phyloP scores from a whole-genome alignment of 2,113 vertebrate species.

The Pyrgilauda ruficollis region DNA sequence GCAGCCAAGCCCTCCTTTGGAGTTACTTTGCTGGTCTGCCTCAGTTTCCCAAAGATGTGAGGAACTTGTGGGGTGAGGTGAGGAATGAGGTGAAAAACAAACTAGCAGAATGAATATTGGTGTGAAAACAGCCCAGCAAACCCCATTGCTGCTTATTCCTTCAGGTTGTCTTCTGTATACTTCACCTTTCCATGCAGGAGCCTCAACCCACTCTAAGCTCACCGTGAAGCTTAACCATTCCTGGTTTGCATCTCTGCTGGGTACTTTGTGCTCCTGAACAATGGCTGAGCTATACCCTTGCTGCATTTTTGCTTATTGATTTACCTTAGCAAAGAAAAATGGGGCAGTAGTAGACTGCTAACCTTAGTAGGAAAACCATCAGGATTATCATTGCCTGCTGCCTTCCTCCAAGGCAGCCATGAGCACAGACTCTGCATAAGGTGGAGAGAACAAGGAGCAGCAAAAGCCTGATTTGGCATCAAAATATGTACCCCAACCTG shows the following conservation, averaged over 20 bases:
- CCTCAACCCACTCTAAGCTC: neutral
- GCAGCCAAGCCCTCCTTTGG: neutral
- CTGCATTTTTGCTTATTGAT: neutral
- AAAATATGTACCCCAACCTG: neutral
- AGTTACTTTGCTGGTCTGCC: neutral
- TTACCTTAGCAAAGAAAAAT: neutral
- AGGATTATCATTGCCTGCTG: neutral
- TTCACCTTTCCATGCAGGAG: neutral
- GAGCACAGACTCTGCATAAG: neutral
- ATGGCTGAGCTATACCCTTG: neutral
- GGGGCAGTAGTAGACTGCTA: neutral
- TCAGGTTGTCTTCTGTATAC: accelerated
- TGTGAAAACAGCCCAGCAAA: neutral
- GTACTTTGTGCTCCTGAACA: neutral
- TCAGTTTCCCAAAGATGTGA: neutral
- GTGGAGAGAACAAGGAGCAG: neutral
- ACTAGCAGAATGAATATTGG: neutral
- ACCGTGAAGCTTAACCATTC: neutral
- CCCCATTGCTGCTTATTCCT: neutral
- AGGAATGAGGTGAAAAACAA: neutral
- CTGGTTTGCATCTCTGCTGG: neutral
- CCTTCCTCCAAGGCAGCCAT: neutral
- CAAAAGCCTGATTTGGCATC: neutral
- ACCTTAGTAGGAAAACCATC: neutral
- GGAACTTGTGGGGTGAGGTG: neutral